These are phyloP conservation scores for Caradrina clavipalpis DNA, from an alignment of 2,888 invertebrate genomes.

Conservation along the genomic window DNA sequence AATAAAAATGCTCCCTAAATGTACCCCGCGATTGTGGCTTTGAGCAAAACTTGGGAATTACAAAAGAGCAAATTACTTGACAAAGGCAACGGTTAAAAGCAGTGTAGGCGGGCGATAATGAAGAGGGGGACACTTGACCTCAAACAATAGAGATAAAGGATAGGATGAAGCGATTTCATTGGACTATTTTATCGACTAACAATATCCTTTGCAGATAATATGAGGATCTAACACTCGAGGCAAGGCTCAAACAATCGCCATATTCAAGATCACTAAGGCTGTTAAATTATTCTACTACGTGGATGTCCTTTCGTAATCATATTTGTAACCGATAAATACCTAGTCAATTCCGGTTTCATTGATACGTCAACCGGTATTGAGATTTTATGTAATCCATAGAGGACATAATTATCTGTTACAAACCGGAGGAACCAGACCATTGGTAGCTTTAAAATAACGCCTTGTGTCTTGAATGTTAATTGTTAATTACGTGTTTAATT, in stretches of 20 bases:
- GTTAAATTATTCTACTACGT: conserved; percentile 67
- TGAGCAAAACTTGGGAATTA: conserved; percentile 28
- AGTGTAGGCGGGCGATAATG: conserved; percentile 66
- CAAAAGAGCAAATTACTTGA: conserved; percentile 64
- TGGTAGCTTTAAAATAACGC: conserved; percentile 16
- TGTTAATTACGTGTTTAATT: conserved; percentile 10
- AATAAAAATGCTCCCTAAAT: conserved; percentile 61
- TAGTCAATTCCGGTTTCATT: conserved; percentile 67
- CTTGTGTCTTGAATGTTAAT: conserved; percentile 11
- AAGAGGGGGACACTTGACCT: conserved; percentile 59
- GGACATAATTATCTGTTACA: conserved; percentile 42
- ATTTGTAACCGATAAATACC: conserved; percentile 62
- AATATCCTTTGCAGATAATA: conserved; percentile 13
- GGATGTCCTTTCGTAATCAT: conserved; percentile 65
- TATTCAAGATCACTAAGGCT: conserved; percentile 59
- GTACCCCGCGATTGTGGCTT: conserved; percentile 17
- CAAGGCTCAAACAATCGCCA: conserved; percentile 23
- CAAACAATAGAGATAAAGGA: conserved; percentile 60
- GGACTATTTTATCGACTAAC: conserved; percentile 27
- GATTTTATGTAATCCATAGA: conserved; percentile 51
- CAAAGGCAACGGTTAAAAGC: conserved; percentile 58
- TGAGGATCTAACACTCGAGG: neutral
- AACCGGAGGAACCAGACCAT: conserved; percentile 41
- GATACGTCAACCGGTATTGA: conserved; percentile 59
- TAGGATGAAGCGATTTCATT: conserved; percentile 50